Conservation (phyloP, 2,888 invertebrate species). For the Hofmannophila pseudospretella region DNA sequence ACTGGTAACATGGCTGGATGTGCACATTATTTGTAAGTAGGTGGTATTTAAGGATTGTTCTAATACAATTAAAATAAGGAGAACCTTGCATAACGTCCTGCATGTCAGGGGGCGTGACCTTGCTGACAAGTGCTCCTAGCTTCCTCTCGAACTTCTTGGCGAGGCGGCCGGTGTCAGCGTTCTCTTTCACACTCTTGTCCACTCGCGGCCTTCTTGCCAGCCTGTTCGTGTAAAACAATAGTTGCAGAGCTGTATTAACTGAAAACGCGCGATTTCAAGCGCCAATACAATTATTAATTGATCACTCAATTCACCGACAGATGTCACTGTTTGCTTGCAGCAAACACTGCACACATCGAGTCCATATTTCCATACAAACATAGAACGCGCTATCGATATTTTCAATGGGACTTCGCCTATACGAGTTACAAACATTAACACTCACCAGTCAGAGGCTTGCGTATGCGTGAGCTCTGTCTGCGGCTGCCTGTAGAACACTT, state of each 20-base stretch:
- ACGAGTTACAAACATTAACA: too few species aligned
- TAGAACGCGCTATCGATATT: too few species aligned
- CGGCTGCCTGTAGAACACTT: constrained; percentile 47
- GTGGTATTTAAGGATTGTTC: too few species aligned
- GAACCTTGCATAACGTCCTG: constrained; percentile 56
- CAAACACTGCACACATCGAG: too few species aligned
- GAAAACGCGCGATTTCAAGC: background rate
- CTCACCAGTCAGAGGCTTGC: constrained; percentile 47
- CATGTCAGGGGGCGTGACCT: constrained; percentile 36
- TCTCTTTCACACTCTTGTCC: constrained; percentile 49
- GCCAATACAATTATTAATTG: background rate
- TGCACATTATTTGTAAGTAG: too few species aligned
- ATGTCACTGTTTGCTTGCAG: too few species aligned
- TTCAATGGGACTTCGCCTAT: too few species aligned
- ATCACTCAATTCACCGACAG: too few species aligned
- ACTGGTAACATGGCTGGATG: too few species aligned
- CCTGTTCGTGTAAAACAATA: background rate
- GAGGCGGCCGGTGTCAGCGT: constrained; percentile 51
- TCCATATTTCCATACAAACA: too few species aligned
- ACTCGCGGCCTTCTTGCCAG: constrained; percentile 23
- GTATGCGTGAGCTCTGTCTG: constrained; percentile 40
- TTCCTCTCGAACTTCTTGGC: constrained; percentile 59
- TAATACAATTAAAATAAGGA: too few species aligned
- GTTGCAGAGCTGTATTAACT: background rate
- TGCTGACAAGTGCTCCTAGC: constrained; percentile 36